phyloP scores from a whole-genome alignment of 2,888 invertebrate genomes.

The Drosophila borealis region DNA sequence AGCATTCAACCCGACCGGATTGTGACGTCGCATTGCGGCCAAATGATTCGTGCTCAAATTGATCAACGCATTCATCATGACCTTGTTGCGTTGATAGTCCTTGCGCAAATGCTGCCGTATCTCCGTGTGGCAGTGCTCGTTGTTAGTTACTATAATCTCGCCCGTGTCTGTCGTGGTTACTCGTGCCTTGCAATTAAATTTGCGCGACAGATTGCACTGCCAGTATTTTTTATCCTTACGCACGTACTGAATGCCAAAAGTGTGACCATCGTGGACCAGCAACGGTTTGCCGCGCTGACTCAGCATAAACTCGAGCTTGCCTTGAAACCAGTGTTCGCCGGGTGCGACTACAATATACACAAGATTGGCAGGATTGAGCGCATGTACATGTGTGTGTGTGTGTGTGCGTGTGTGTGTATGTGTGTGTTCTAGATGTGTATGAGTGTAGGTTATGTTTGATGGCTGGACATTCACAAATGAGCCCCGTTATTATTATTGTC shows the following conservation, averaged over 20 bases:
- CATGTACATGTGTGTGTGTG: constrained; percentile 35
- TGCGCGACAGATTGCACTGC: constrained; percentile 85
- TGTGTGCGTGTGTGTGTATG: constrained; percentile 14
- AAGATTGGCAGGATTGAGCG: constrained; percentile 54
- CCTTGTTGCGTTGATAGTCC: constrained; percentile 85
- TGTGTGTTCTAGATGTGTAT: constrained; percentile 20
- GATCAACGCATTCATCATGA: constrained; percentile 84
- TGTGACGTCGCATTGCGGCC: constrained; percentile 77
- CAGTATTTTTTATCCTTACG: constrained; percentile 85
- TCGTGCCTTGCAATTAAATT: constrained; percentile 85
- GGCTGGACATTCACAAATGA: constrained; percentile 72
- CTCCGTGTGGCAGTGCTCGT: constrained; percentile 85
- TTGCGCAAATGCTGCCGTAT: constrained; percentile 85
- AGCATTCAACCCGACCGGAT: constrained; percentile 52
- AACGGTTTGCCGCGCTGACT: constrained; percentile 85
- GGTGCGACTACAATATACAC: constrained; percentile 83
- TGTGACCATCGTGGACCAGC: constrained; percentile 85
- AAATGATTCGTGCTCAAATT: constrained; percentile 81
- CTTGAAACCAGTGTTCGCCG: constrained; percentile 85
- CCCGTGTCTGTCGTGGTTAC: constrained; percentile 84
- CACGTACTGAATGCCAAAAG: constrained; percentile 85
- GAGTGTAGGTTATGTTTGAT: constrained; percentile 53
- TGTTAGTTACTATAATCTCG: constrained; percentile 84
- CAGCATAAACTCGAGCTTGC: constrained; percentile 85
- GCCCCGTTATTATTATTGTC: constrained; percentile 55